Percentiles rank a stretch among this genome's conserved stretches.
These are phyloP conservation scores for Danionella cerebrum DNA, from an alignment of 2,113 vertebrate genomes.

Conservation along the genomic window DNA sequence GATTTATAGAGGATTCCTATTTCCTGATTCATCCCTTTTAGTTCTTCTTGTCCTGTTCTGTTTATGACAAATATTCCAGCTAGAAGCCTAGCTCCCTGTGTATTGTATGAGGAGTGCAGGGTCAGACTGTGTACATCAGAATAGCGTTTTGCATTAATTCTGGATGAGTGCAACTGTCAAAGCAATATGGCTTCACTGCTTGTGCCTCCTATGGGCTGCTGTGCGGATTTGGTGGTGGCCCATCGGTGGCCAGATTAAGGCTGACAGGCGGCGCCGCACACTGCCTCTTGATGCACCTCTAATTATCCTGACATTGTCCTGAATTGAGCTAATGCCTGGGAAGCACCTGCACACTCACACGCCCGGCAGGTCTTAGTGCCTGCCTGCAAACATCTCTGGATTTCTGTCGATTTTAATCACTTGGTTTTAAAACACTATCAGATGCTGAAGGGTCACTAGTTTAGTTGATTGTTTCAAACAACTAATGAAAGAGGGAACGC, in stretches of 20 bases:
- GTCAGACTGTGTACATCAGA: conserved; percentile 80
- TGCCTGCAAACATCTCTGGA: conserved; percentile 10
- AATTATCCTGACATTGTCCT: conserved; percentile 78
- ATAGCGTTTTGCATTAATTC: conserved; percentile 94
- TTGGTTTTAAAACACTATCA: not conserved
- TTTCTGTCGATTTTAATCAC: not conserved
- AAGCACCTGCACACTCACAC: conserved; percentile 35
- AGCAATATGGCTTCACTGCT: conserved; percentile 86
- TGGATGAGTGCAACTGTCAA: conserved; percentile 96
- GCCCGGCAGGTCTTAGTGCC: conserved; percentile 49
- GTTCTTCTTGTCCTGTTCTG: not conserved
- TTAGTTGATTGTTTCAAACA: not conserved
- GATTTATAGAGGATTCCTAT: conserved; percentile 66
- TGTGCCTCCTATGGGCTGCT: conserved; percentile 81
- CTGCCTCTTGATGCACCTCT: conserved; percentile 70
- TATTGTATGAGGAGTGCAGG: conserved; percentile 75
- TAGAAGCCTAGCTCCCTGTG: conserved; percentile 33
- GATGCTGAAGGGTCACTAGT: not conserved
- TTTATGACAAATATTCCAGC: conserved; percentile 14
- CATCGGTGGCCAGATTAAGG: conserved; percentile 76
- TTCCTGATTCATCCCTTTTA: not conserved
- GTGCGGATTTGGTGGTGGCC: conserved; percentile 71
- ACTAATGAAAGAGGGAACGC: not conserved
- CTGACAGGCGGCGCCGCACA: conserved; percentile 75
- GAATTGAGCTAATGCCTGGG: conserved; percentile 70